These are phyloP conservation scores for Cavia porcellus DNA, from an alignment of 2,113 vertebrate species.

Conservation along the genomic window DNA sequence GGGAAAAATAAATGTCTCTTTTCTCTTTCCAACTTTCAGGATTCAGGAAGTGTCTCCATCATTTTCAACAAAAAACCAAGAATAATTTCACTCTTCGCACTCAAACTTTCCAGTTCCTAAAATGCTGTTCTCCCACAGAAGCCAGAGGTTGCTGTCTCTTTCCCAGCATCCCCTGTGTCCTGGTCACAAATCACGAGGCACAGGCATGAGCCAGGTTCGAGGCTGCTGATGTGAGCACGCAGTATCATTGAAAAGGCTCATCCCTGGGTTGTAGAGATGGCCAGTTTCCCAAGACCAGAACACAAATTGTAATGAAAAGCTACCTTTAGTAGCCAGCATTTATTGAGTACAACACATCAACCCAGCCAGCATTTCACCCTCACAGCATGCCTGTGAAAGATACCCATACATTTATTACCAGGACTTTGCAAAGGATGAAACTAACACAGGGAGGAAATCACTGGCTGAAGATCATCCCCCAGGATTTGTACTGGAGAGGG, in stretches of 20 bases:
- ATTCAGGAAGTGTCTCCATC: constrained; percentile 18
- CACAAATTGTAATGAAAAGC: not conserved
- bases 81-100: not conserved
- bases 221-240: not conserved
- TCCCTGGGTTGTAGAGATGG: not conserved
- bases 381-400: not conserved
- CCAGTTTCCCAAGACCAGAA: not conserved
- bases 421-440: not conserved
- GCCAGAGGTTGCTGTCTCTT: not conserved
- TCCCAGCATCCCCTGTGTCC: not conserved
- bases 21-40: constrained; percentile 41
- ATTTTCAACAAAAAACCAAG: constrained; percentile 6
- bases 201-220: not conserved
- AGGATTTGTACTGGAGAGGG: not conserved
- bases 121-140: not conserved
- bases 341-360: not conserved
- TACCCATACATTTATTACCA: not conserved
- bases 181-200: not conserved
- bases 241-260: not conserved
- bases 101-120: not conserved
- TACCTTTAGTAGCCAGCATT: not conserved
- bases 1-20: constrained; percentile 23
- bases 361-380: not conserved
- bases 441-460: not conserved
- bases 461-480: not conserved